Conservation (phyloP, 2,888 invertebrate genomes). For the Hemistola chrysoprasaria region DNA sequence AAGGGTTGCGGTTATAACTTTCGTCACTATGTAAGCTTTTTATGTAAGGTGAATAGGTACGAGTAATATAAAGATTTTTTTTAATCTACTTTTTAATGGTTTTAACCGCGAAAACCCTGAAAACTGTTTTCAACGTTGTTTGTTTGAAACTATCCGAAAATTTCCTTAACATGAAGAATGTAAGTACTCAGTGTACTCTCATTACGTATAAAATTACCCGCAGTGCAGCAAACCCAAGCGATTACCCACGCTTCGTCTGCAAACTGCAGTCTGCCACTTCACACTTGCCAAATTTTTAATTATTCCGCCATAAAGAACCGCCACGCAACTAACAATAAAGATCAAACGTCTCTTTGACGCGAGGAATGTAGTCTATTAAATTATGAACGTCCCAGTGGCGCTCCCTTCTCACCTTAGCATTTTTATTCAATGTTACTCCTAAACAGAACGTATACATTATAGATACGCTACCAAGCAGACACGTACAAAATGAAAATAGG, state of each 20-base stretch:
- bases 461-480: slow-evolving; percentile 76
- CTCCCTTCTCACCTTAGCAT: slow-evolving; percentile 63
- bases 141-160: too few species aligned
- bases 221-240: slow-evolving; percentile 32
- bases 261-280: slow-evolving; percentile 44
- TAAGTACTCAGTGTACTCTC: too few species aligned
- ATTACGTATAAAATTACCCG: too few species aligned
- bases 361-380: slow-evolving; percentile 64
- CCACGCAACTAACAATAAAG: slow-evolving; percentile 36
- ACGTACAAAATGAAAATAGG: slow-evolving; percentile 82
- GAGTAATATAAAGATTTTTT: too few species aligned
- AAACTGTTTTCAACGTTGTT: too few species aligned
- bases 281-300: slow-evolving; percentile 61
- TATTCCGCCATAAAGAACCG: slow-evolving; percentile 49
- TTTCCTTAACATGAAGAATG: too few species aligned
- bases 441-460: slow-evolving; percentile 77
- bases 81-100: too few species aligned
- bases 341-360: slow-evolving; percentile 56
- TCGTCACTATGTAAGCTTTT: too few species aligned
- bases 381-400: slow-evolving; percentile 47
- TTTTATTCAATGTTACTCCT: slow-evolving; percentile 73
- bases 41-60: too few species aligned
- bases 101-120: too few species aligned
- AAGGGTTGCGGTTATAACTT: too few species aligned
- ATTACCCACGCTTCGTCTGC: slow-evolving; percentile 33